phyloP scores from a whole-genome alignment of 2,113 vertebrate genomes.

The Nannospalax galili region DNA sequence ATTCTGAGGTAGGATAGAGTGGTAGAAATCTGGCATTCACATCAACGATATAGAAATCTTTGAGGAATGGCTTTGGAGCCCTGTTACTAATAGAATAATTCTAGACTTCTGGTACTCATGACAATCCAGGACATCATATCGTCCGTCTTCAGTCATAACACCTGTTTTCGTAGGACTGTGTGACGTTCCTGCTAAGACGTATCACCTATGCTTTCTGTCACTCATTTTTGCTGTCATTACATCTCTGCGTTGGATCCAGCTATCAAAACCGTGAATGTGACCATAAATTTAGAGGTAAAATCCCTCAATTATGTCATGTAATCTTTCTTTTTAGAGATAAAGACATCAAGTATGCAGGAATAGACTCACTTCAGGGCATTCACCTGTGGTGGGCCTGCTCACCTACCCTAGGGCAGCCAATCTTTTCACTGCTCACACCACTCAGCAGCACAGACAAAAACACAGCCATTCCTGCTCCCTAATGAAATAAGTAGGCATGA shows the following conservation, averaged over 20 bases:
- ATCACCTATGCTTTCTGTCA: not conserved
- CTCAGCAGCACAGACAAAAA: not conserved
- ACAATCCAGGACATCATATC: not conserved
- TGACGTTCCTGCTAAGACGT: not conserved
- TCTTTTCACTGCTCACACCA: not conserved
- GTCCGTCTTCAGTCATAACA: not conserved
- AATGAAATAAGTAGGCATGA: slow-evolving; percentile 5
- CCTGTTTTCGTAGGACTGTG: not conserved
- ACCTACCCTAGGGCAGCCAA: not conserved
- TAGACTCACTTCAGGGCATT: not conserved
- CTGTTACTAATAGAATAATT: not conserved
- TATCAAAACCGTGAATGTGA: not conserved
- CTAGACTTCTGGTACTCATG: not conserved
- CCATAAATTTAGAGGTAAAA: not conserved
- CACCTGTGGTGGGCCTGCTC: not conserved
- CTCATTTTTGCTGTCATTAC: not conserved
- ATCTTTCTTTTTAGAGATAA: not conserved
- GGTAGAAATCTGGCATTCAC: not conserved
- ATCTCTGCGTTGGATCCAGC: not conserved
- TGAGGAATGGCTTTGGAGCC: not conserved
- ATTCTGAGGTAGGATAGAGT: not conserved
- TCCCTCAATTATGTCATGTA: not conserved
- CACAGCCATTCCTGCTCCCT: not conserved
- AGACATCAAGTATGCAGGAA: not conserved
- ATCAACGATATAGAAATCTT: not conserved